Evolutionary conservation across 2,888 invertebrate species (phyloP), one percentile per base, ranked within the genome.

Genomic region (Eumacrocentrus americanus): DNA sequence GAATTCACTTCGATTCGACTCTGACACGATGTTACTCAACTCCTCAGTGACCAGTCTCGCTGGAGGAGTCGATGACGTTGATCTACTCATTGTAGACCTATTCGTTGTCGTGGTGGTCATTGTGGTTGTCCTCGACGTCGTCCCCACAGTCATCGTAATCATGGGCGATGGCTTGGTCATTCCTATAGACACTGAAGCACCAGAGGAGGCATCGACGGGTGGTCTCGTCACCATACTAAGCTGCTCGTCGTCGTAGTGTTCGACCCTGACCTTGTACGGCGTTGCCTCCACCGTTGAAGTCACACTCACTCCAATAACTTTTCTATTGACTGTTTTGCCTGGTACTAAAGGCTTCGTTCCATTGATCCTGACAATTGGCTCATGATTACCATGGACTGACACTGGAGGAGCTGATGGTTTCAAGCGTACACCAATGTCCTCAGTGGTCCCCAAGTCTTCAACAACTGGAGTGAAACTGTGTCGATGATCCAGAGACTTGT

Each of bases 201-300:
- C n/a, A n/a, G n/a, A n/a, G n/a, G n/a, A n/a, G n/a, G n/a, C n/a
- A 0, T 62, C 37, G 23, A 60, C 62, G 20, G 68, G 67, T 9
- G 72, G 67, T 18, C 71, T 63, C 2, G 71, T 72, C n/a, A 70
- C 68, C 14, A 68, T 61, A 3, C 65, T 66, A 1, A 69, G 56
- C 3, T 59, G 65, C 0, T 67, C 63, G 9, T 65, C 65, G 47
- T 77, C 77, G 61, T 78, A 73, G 47, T 80, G 78, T 57, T 80
- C 79, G 5, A 80, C 78, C 25, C 78, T 71, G 42, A 80, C 78
- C 60, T 75, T 80, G 58, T 84, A 83, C 56, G 86, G 83, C 2
- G 84, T 86, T 3, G 87, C 83, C 54, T 85, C 86, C 12, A 87
- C 84, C 5, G 86, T 85, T 6, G 87, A 87, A 4, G 86, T 86